Conservation (phyloP, 2,888 invertebrate species). For the Ochlodes sylvanus region DNA sequence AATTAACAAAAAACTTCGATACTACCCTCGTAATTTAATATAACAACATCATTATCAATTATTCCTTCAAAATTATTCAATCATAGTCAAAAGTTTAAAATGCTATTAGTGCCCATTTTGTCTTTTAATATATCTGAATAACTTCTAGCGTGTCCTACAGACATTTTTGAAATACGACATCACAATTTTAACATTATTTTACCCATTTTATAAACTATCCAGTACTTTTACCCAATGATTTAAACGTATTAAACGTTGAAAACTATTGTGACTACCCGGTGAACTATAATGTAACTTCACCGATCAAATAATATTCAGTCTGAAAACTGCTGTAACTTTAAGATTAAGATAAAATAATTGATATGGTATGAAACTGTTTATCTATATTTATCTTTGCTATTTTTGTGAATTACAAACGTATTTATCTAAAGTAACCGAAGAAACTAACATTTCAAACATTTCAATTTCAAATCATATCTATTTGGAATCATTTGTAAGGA, state of each 20-base stretch:
- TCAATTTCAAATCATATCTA: not conserved
- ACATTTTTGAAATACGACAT: not conserved
- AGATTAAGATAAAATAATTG: not conserved
- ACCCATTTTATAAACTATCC: too few relatives aligned
- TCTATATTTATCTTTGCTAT: not conserved
- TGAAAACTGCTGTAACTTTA: not conserved
- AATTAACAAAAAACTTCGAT: not conserved
- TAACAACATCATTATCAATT: constrained; percentile 7
- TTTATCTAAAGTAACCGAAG: too few relatives aligned
- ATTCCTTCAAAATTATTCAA: constrained; percentile 8
- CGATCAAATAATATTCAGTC: not conserved
- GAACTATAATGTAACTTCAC: too few relatives aligned
- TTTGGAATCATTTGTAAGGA: not conserved
- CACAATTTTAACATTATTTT: too few relatives aligned
- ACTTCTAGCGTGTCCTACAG: not conserved
- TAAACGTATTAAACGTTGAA: too few relatives aligned
- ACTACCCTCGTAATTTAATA: not conserved
- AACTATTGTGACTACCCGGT: too few relatives aligned
- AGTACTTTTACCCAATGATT: too few relatives aligned
- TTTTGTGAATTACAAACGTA: too few relatives aligned
- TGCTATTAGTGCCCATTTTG: constrained; percentile 23
- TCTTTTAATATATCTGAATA: constrained; percentile 26
- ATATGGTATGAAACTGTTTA: not conserved
- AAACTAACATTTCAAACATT: too few relatives aligned
- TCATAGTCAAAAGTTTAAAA: constrained; percentile 13